Percentiles rank a stretch among this genome's conserved stretches.
Evolutionary conservation across 2,888 invertebrate species (phyloP).

Genomic region (Anodontia alba): DNA sequence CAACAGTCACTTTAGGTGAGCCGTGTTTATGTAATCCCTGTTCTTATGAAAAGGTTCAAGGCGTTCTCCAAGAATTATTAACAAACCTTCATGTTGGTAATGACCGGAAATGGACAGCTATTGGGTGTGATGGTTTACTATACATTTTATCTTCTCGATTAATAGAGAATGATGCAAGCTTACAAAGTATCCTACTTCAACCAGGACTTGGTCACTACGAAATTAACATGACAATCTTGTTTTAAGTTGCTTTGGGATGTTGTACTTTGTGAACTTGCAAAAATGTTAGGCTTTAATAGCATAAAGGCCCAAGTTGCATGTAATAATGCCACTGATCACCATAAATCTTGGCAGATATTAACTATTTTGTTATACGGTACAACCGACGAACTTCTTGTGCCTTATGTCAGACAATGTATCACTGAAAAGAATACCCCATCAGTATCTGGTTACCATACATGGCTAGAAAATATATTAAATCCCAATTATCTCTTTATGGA

Average conservation of each 20-base stretch:
- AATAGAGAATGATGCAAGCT: not conserved
- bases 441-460: not conserved
- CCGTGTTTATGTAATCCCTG: conserved; percentile 12
- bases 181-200: conserved; percentile 1
- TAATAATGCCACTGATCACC: conserved; percentile 19
- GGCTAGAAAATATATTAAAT: conserved; percentile 4
- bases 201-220: conserved; percentile 28
- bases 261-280: conserved; percentile 13
- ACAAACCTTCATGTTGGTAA: not conserved
- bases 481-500: conserved; percentile 34
- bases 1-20: not conserved
- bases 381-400: not conserved
- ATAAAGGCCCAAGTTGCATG: conserved; percentile 9
- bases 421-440: not conserved
- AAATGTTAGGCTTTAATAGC: conserved; percentile 11
- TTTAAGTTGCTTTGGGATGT: conserved; percentile 23
- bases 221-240: conserved; percentile 17
- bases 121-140: conserved; percentile 22
- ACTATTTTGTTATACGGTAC: conserved; percentile 10
- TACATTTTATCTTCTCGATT: conserved; percentile 7
- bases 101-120: not conserved
- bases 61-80: not conserved
- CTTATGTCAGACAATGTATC: conserved; percentile 9
- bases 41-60: conserved; percentile 15
- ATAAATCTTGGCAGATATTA: conserved; percentile 21